Conservation (phyloP, 2,113 vertebrate species). For the Hepsetus odoe region DNA sequence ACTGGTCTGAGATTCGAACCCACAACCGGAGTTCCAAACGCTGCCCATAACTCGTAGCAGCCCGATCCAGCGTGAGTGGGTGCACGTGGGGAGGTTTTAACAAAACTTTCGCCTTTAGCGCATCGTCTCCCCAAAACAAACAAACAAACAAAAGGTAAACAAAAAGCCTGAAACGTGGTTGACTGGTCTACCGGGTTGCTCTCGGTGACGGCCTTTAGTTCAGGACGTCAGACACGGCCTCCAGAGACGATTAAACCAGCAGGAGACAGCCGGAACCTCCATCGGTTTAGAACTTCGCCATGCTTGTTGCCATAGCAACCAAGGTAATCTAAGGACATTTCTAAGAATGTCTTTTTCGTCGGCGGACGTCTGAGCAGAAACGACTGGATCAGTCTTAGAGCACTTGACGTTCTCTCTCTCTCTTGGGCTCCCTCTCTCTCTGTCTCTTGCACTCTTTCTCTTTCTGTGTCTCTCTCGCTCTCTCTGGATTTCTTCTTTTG, state of each 20-base stretch:
- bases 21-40: too few species aligned
- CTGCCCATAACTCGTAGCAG: too few species aligned
- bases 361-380: background rate
- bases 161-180: background rate
- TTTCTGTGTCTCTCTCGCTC: too few species aligned
- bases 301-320: slow-evolving; percentile 17
- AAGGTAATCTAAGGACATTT: slow-evolving; percentile 15
- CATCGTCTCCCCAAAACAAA: background rate
- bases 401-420: too few species aligned
- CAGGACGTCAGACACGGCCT: background rate
- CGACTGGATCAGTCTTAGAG: too few species aligned
- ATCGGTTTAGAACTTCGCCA: background rate
- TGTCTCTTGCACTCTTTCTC: too few species aligned
- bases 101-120: too few species aligned
- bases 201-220: background rate
- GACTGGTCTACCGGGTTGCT: background rate
- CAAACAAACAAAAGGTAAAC: too few species aligned
- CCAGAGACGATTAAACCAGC: background rate
- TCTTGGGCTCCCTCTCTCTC: too few species aligned
- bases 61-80: background rate
- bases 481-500: too few species aligned
- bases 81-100: background rate
- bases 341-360: slow-evolving; percentile 6
- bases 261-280: background rate
- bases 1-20: too few species aligned